Evolutionary conservation across 53 echinoderm and acorn worm genomes (phyloP), one percentile per base, ranked within the genome.

Genomic region (Luidia sarsii): DNA sequence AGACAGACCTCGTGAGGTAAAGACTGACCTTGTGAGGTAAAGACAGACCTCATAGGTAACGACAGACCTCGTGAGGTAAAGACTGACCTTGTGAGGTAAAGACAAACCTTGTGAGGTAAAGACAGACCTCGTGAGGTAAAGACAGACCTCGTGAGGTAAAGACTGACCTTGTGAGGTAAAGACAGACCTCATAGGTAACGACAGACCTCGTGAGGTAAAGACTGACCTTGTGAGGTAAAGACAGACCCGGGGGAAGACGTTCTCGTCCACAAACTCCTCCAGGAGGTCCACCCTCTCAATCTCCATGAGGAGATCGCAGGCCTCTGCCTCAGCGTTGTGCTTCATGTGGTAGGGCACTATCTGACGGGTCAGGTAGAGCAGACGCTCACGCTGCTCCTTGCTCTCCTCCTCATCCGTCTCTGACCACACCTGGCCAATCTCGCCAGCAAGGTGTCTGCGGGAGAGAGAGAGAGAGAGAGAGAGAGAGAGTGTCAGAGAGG

Each of bases 251-350:
- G 92, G 90, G 41, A 85, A 96, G 0, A 80, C 93, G 57, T 90
- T 86, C 75, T 88, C 79, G 41, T 96, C 96, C 8, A 93, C 93
- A 56, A 87, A 96, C 29, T 85, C 65, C 50, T 90, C 88, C 45
- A 93, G 65, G 1, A 93, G 72, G 27, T 93, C 92, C 24, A 95
- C 63, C 29, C 83, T 86, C 35, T 93, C 93, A 24, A 96, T 90
- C 73, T 96, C 96, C 96, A 96, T 96, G 15, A 96, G 86, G 3
- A 96, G 88, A 36, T 96, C 93, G 46, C 93, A 96, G 22, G 96
- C 96, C 53, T 95, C 96, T 0, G 96, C 93, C 89, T 96, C 96
- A 1, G 93, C 93, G 65, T 96, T 96, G 80, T 96, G 93, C 63
- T 88, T 86, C 96, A 96, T 96, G 83, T 93, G 92, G 65, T 96